phyloP scores from a whole-genome alignment of 1,140 invertebrate species.

The Eciton burchellii region DNA sequence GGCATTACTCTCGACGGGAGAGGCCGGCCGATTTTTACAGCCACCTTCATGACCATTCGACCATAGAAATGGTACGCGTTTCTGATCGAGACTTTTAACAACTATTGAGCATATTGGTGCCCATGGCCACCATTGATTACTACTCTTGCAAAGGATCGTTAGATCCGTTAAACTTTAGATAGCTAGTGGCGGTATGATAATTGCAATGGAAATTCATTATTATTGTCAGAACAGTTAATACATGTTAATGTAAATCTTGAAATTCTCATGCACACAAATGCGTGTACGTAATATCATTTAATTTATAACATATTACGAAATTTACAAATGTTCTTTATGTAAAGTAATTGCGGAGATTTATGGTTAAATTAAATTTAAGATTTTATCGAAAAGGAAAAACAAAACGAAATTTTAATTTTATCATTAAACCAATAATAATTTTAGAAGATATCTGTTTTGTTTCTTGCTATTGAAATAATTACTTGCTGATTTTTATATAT shows the following conservation, averaged over 20 bases:
- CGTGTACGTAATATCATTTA: too few relatives aligned
- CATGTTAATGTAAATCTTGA: too few relatives aligned
- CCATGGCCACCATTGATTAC: background rate
- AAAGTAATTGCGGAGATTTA: too few relatives aligned
- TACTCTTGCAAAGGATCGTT: background rate
- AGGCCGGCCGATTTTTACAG: constrained; percentile 16
- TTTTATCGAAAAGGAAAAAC: too few relatives aligned
- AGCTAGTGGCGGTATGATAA: background rate
- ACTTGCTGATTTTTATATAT: background rate
- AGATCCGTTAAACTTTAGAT: background rate
- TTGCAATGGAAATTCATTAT: background rate
- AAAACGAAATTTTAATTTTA: constrained; percentile 5
- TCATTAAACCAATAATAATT: background rate
- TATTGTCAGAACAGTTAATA: too few relatives aligned
- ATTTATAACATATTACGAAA: too few relatives aligned
- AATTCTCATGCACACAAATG: too few relatives aligned
- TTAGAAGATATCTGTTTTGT: background rate
- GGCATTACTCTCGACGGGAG: constrained; percentile 29
- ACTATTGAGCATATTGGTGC: background rate
- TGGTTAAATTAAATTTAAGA: too few relatives aligned
- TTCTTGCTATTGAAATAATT: background rate
- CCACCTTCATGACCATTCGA: constrained; percentile 31
- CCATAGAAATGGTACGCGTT: constrained; percentile 12
- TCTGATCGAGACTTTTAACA: constrained; percentile 24
- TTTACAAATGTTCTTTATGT: too few relatives aligned